phyloP scores from a whole-genome alignment of 1,140 invertebrate genomes.

The Philopotamus ludificatus region DNA sequence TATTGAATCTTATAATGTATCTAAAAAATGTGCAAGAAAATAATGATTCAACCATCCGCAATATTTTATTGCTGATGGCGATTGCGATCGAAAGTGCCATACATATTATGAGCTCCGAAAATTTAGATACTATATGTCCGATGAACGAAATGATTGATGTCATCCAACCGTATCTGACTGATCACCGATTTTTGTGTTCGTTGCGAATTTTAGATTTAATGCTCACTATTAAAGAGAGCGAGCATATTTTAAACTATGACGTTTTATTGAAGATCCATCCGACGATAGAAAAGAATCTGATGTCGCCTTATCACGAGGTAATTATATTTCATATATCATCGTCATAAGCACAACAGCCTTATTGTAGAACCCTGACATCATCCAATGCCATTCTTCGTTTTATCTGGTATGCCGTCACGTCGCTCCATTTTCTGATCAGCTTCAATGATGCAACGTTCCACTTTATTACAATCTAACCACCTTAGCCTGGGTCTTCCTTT shows the following conservation, averaged over 20 bases:
- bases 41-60: slow-evolving; percentile 41
- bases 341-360: too few species aligned
- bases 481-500: too few species aligned
- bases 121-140: slow-evolving; percentile 52
- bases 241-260: slow-evolving; percentile 50
- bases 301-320: slow-evolving; percentile 65
- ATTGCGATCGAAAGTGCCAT: slow-evolving; percentile 58
- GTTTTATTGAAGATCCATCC: slow-evolving; percentile 56
- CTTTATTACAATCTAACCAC: too few species aligned
- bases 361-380: too few species aligned
- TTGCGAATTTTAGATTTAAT: slow-evolving; percentile 56
- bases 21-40: slow-evolving; percentile 28
- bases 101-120: slow-evolving; percentile 55
- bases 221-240: slow-evolving; percentile 53
- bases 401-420: too few species aligned
- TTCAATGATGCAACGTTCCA: too few species aligned
- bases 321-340: too few species aligned
- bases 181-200: slow-evolving; percentile 50
- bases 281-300: slow-evolving; percentile 58
- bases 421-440: too few species aligned
- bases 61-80: slow-evolving; percentile 55
- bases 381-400: too few species aligned
- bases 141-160: slow-evolving; percentile 46
- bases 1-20: slow-evolving; percentile 41
- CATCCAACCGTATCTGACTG: slow-evolving; percentile 48